Base-by-base conservation (phyloP, 2,888 invertebrate species). In the Myopa tessellatipennis region DNA sequence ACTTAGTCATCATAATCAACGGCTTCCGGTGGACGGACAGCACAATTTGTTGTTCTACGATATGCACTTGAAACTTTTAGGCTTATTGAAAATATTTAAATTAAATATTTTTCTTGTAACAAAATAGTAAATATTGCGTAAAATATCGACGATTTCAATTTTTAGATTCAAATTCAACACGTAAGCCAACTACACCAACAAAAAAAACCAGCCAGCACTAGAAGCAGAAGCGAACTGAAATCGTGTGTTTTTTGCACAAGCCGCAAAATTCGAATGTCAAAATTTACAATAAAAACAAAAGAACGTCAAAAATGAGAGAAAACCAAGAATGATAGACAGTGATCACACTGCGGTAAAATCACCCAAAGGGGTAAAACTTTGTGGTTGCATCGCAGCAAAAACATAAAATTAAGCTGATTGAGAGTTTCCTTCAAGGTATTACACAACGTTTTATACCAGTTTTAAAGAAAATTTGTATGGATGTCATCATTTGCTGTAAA, bases 201-300 rank as follows among this genome's bases (percentile, higher is more conserved):
- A 60, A 12, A 58, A 8, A 16, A 40, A 36, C 58, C n/a, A 34
- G 36, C 55, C 26, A 36, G 14, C 45, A 50, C 52, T 1, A 61
- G 34, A 36, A n/a, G 26, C 69, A 69, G 8, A 14, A 45, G n/a
- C 7, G 26, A 74, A 74, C 74, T 74, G 65, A 74, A 63, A 16
- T 50, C 10, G 12, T 58, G 12, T 58, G 14, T 5, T 18, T 74
- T 65, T 74, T 55, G 8, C 65, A 34, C 36, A 60, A 60, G 60
- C 60, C 72, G 72, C 72, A 72, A 72, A 60, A 60, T 65, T 74
- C 74, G 50, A 74, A 74, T 65, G 74, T 74, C 74, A 74, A 74
- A 61, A 50, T 16, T n/a, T 38, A 10, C 61, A 63, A 18, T 6
- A 63, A 58, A 26, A 58, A 10, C 55, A 55, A 1, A 58, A 58